Conservation (phyloP, 1,140 invertebrate genomes). For the Drosophila bifasciata region DNA sequence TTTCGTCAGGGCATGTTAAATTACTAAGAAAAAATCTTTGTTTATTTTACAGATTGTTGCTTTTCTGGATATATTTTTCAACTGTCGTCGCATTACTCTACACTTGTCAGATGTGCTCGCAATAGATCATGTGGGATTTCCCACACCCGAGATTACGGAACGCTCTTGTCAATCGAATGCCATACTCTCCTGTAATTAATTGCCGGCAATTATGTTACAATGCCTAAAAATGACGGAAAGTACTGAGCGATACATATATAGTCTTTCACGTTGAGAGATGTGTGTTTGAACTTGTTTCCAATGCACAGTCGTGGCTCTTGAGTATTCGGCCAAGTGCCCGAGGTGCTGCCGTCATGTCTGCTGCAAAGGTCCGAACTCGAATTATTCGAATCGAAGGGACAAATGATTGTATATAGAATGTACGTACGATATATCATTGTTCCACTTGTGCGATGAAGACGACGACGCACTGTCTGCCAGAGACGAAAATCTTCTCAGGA, state of each 20-base stretch:
- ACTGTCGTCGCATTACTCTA: too few relatives aligned
- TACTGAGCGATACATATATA: conserved; percentile 37
- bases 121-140: conserved; percentile 13
- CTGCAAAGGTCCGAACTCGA: conserved; percentile 35
- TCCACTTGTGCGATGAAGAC: conserved; percentile 63
- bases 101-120: too few relatives aligned
- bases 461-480: conserved; percentile 75
- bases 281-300: conserved; percentile 43
- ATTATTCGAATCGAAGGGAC: conserved; percentile 45
- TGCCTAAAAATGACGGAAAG: conserved; percentile 29
- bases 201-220: conserved; percentile 58
- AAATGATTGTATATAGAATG: conserved; percentile 42
- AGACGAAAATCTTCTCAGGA: conserved; percentile 71
- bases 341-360: conserved; percentile 41
- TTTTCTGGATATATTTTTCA: too few relatives aligned
- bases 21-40: too few relatives aligned
- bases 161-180: conserved; percentile 12
- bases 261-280: conserved; percentile 59
- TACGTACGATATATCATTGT: conserved; percentile 64
- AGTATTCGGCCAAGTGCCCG: conserved; percentile 28
- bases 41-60: too few relatives aligned
- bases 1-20: too few relatives aligned
- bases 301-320: conserved; percentile 3
- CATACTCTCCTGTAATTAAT: conserved; percentile 53
- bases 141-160: conserved; percentile 26